Base-by-base conservation (phyloP, 1,140 invertebrate genomes). In the Psix sp. region DNA sequence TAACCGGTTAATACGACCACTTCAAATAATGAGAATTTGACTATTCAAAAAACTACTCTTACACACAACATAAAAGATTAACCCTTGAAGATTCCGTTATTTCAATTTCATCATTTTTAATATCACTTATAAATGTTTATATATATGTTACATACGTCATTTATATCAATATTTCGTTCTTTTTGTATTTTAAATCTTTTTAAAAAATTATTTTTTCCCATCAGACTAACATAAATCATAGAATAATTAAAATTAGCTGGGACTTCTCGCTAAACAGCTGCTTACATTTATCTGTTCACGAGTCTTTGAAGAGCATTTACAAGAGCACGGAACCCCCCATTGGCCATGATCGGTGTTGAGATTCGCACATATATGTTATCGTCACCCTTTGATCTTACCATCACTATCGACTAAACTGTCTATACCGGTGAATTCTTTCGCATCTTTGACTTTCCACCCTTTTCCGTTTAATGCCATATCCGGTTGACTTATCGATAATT, bases 321-420 rank as follows among this genome's bases (percentile, higher is more conserved):
- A 73, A 78, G 78, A 83, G 83, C 74, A 76, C 35, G 71, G 54
- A 54, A 52, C 52, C 43, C 38, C 51, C 38, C 24, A 31, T 80
- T 75, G 75, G 73, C 38, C 71, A 15, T 46, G 59, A 75, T 71
- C 56, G 40, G 54, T 42, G 43, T 66, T 39, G 65, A 76, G 77
- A 80, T 84, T 84, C 80, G 82, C 79, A 78, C 80, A 83, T 85
- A 86, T 86, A 83, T 81, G 85, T 84, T 86, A 80, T 86, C 85
- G 82, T 82, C 67, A 62, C 60, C 31, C 84, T 87, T 87, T 87
- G 86, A 87, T 86, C 81, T 86, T 52, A 15, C 54, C 48, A 57
- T 76, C 71, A 56, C 52, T 60, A 71, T 67, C 60, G 71, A 67
- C 68, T 59, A 46, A 62, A 52, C 65, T 40, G 60, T 39, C 57